These are phyloP conservation scores for Ischnura elegans DNA, from an alignment of 2,888 invertebrate genomes.

Conservation along the genomic window DNA sequence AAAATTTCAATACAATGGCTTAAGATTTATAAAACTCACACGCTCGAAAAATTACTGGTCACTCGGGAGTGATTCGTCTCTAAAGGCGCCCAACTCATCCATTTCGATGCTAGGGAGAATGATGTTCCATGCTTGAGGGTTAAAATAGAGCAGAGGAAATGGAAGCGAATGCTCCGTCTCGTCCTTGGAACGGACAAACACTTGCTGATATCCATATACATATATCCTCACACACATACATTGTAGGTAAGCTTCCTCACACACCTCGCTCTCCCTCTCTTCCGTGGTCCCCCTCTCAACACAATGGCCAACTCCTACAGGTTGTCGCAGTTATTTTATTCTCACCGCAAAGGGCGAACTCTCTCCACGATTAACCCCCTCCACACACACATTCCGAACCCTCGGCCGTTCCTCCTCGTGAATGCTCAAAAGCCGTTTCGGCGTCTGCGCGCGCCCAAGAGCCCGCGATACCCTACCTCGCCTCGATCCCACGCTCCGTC, in stretches of 20 bases:
- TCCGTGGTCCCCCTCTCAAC: neutral
- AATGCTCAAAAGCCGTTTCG: neutral
- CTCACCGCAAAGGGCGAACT: constrained; percentile 42
- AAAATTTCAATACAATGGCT: no score
- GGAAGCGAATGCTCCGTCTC: neutral
- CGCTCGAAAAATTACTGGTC: no score
- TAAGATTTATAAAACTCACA: no score
- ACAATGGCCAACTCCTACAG: constrained; percentile 67
- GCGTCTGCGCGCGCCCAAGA: constrained; percentile 54
- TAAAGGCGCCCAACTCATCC: neutral
- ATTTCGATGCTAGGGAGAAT: neutral
- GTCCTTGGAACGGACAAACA: neutral
- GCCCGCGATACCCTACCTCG: neutral
- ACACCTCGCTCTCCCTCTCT: constrained; percentile 18
- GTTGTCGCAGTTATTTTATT: constrained; percentile 64
- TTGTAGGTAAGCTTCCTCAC: neutral
- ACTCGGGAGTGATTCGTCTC: no score
- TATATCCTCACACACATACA: no score
- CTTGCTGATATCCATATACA: neutral
- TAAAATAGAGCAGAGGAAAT: neutral
- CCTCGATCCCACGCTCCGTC: neutral
- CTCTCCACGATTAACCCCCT: neutral
- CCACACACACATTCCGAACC: neutral
- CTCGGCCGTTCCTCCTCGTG: neutral
- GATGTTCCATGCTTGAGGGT: no score